Percentiles rank a stretch among this genome's conserved stretches.
These are phyloP conservation scores for Chrysomallon squamiferum DNA, from an alignment of 1,140 invertebrate genomes.

Conservation along the genomic window DNA sequence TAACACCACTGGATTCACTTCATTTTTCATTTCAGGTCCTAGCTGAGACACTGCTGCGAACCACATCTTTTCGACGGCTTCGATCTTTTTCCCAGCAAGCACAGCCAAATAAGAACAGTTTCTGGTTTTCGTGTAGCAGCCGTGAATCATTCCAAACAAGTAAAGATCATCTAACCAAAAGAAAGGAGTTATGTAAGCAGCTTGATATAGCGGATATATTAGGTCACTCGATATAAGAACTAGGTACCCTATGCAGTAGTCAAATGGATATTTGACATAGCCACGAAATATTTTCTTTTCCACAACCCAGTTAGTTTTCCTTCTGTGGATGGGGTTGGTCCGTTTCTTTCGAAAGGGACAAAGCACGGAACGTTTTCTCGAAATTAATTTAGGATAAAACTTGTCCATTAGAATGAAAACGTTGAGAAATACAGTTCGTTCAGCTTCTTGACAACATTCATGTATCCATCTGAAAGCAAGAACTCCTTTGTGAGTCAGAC, in stretches of 20 bases:
- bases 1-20: not conserved
- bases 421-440: not conserved
- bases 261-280: constrained; percentile 27
- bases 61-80: constrained; percentile 11
- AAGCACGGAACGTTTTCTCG: too few relatives aligned
- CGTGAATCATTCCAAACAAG: constrained; percentile 54
- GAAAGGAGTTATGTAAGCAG: constrained; percentile 42
- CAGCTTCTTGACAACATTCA: not conserved
- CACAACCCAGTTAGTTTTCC: not conserved
- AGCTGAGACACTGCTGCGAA: not conserved
- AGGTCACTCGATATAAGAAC: constrained; percentile 60
- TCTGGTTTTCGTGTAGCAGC: constrained; percentile 14
- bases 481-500: not conserved
- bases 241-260: constrained; percentile 62
- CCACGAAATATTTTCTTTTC: constrained; percentile 30
- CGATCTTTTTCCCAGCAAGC: not conserved
- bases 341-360: too few relatives aligned
- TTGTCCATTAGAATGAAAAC: constrained; percentile 9
- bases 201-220: constrained; percentile 51
- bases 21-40: not conserved
- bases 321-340: too few relatives aligned
- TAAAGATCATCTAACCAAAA: constrained; percentile 64
- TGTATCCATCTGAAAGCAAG: not conserved
- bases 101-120: constrained; percentile 18
- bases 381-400: not conserved